phyloP scores from a whole-genome alignment of 2,797 vertebrate species.

The Ficedula albicollis region DNA sequence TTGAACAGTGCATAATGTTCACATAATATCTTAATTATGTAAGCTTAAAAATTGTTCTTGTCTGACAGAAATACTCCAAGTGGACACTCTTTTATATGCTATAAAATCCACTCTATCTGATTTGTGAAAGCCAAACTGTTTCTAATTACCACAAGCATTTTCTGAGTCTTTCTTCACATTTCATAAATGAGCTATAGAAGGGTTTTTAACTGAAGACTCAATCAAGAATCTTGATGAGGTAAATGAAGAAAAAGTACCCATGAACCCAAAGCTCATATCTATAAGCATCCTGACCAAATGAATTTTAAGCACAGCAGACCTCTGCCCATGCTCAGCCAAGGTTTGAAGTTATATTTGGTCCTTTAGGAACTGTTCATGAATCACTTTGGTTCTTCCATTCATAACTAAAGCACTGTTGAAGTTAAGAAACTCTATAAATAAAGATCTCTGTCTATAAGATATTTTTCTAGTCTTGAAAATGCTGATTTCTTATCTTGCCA shows the following conservation, averaged over 20 bases:
- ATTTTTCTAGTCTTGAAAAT: neutral
- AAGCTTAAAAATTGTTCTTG: neutral
- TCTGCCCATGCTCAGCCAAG: neutral
- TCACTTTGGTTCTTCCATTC: neutral
- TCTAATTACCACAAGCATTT: neutral
- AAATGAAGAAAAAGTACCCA: neutral
- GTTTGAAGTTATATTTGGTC: neutral
- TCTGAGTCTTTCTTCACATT: neutral
- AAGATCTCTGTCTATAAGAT: neutral
- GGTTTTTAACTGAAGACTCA: neutral
- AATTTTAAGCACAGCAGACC: neutral
- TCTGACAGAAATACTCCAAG: neutral
- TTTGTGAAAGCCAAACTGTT: neutral
- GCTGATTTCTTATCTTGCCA: neutral
- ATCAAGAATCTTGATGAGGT: neutral
- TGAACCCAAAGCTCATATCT: neutral
- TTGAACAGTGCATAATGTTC: neutral
- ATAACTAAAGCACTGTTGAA: neutral
- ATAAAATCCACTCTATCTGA: neutral
- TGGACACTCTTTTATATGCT: neutral
- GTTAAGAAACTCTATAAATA: neutral
- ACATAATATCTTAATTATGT: neutral
- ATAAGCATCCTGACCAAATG: neutral
- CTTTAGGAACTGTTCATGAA: neutral
- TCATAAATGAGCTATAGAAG: neutral